Evolutionary conservation across 2,888 invertebrate genomes (phyloP), one percentile per base, ranked within the genome.

Genomic region (Dexiosoma caninum): DNA sequence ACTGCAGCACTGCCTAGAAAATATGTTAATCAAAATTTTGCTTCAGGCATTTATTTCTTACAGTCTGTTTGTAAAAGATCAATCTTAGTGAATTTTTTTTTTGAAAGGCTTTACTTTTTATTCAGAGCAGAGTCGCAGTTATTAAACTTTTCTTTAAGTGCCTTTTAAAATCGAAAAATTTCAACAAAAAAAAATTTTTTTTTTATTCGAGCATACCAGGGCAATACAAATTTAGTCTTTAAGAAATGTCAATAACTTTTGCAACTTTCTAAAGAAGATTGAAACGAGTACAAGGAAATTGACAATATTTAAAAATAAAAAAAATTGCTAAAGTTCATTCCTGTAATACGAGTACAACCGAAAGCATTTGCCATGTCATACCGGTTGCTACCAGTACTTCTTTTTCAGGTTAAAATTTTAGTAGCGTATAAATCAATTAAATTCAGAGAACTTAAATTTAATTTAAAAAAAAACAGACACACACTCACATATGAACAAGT

Each of bases 371-470:
- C 7, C 23, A n/a, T 66, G 21, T 35, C 35, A 14, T 14, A 40
- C 4, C 27, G 16, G 16, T 30, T 53, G 35, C 30, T 40, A 16
- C 66, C 66, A 42, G 42, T 53, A n/a, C 53, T 53, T 23, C 10
- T 37, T 37, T 57, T 21, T 12, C 12, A 46, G 46, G 1, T 32
- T n/a, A 19, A 46, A 62, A 9, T 46, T 46, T 46, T 46, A n/a
- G 4, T 16, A 23, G 21, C 49, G 16, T 51, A 66, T 66, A 66
- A 66, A 66, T 66, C 51, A 66, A 40, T 37, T 19, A 40, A 66
- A 40, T 53, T 23, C n/a, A 53, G 6, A 7, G n/a, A n/a, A n/a
- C n/a, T n/a, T n/a, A n/a, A n/a, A n/a, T n/a, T n/a, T 49, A 30
- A 59, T 14, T 19, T 21, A 4, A 32, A 27, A 40, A 16, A 14